Conservation (phyloP, 2,797 vertebrate species). For the Momotus momota region DNA sequence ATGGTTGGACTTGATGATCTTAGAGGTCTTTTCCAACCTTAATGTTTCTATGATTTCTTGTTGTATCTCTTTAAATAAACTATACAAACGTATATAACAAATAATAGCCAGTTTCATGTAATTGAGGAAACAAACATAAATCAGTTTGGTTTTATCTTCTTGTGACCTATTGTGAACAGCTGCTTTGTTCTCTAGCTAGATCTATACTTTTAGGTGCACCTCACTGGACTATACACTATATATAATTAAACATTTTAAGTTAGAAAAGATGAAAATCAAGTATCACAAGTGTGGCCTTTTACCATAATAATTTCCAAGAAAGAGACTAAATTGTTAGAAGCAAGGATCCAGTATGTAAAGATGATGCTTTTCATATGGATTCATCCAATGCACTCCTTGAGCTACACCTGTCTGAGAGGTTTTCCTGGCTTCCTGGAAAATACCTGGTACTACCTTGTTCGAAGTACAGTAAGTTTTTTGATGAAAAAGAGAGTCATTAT, state of each 20-base stretch:
- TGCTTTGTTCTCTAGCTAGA: neutral
- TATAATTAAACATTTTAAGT: neutral
- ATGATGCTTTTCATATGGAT: neutral
- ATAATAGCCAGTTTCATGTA: neutral
- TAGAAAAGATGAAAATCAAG: neutral
- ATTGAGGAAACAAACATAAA: neutral
- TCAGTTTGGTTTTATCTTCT: neutral
- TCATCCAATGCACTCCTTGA: neutral
- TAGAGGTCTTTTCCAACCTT: too few species aligned
- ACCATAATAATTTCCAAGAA: neutral
- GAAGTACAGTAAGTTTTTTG: constrained; percentile 11
- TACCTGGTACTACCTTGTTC: neutral
- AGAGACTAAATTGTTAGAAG: neutral
- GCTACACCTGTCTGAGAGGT: neutral
- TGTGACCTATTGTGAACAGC: neutral
- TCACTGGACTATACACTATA: neutral
- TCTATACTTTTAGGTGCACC: neutral
- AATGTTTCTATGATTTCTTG: neutral
- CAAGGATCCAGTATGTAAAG: neutral
- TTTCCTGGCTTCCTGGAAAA: constrained; percentile 20
- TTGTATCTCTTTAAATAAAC: neutral
- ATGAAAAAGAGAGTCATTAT: constrained; percentile 1
- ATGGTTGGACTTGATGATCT: too few species aligned
- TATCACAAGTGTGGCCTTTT: neutral
- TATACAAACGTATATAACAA: neutral